A percentile compares a stretch with the other conserved stretches of the same genome.
phyloP scores from a whole-genome alignment of 1,140 invertebrate genomes.

The Leptopilina boulardi region DNA sequence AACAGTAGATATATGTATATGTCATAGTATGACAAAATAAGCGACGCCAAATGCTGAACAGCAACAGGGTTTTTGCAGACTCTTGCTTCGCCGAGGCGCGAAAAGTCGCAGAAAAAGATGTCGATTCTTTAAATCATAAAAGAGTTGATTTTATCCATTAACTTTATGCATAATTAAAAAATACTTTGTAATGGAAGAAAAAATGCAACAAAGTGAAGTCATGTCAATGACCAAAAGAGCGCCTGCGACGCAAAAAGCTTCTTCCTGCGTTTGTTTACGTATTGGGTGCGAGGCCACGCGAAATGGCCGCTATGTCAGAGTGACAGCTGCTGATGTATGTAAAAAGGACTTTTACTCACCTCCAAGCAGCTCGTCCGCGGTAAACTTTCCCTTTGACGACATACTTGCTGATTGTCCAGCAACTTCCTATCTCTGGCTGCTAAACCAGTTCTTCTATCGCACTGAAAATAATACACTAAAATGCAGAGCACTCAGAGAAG shows the following conservation, averaged over 20 bases:
- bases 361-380: slow-evolving; percentile 71
- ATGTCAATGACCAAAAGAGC: slow-evolving; percentile 20
- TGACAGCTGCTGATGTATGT: slow-evolving; percentile 51
- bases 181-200: background rate
- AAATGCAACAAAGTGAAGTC: background rate
- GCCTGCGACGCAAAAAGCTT: slow-evolving; percentile 52
- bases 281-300: slow-evolving; percentile 48
- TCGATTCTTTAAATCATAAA: background rate
- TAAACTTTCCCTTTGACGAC: slow-evolving; percentile 71
- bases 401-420: slow-evolving; percentile 47
- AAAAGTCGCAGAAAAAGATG: background rate
- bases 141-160: background rate
- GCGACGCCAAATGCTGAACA: background rate
- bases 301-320: slow-evolving; percentile 63
- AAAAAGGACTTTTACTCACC: slow-evolving; percentile 63
- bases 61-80: too few relatives aligned
- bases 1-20: too few relatives aligned
- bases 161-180: background rate
- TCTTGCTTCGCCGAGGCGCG: background rate
- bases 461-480: slow-evolving; percentile 4
- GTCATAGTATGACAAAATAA: background rate
- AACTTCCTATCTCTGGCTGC: background rate
- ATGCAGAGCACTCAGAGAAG: slow-evolving; percentile 35
- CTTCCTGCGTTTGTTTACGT: slow-evolving; percentile 51
- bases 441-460: slow-evolving; percentile 16